Base-by-base conservation (phyloP, 1,140 invertebrate genomes). In the Formica selysi region DNA sequence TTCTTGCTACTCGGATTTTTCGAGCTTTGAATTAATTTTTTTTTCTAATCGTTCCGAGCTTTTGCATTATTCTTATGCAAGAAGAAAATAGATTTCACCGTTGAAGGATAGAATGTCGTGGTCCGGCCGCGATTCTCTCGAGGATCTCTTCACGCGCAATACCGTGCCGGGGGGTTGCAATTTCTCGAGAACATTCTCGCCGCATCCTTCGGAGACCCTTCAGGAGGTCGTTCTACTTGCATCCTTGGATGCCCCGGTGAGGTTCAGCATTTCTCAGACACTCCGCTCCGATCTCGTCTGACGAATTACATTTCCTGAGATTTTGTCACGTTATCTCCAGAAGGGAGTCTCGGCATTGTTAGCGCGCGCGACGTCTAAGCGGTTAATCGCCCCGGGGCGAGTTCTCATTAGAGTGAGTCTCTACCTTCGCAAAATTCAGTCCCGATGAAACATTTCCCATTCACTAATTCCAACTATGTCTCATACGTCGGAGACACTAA, bases 261-360 rank as follows among this genome's bases (percentile, higher is more conserved):
- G 80, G 41, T 76, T 54, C 57, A 62, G 38, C 41, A 76, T 84
- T 70, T 54, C 84, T 79, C 38, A 78, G 76, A 67, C 84, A 76
- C 48, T 19, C 62, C 62, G 62, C 48, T 61, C 76, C 41, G 36
- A 44, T 83, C 48, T 64, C 26, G 36, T 65, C 79, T 86, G 78
- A 84, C 38, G 79, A 84, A 86, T 86, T 86, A 78, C 65, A 80
- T 84, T 74, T 84, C 71, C 80, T 36, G 59, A 84, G 80, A 74
- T 84, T 84, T 84, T 80, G 78, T 80, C 78, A 68, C 64, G 76
- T 80, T 80, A 80, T 80, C 78, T 70, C 22, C 48, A 41, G 51
- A 70, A 70, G 48, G 51, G 29, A 70, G 65, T 68, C 64, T 51
- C 13, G 1, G 22, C 64, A 51, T 70, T 80, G 78, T 80, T 70